Percentiles rank a stretch among this genome's conserved stretches.
Conservation (phyloP, 2,113 vertebrate genomes). For the Ctenomys sociabilis region DNA sequence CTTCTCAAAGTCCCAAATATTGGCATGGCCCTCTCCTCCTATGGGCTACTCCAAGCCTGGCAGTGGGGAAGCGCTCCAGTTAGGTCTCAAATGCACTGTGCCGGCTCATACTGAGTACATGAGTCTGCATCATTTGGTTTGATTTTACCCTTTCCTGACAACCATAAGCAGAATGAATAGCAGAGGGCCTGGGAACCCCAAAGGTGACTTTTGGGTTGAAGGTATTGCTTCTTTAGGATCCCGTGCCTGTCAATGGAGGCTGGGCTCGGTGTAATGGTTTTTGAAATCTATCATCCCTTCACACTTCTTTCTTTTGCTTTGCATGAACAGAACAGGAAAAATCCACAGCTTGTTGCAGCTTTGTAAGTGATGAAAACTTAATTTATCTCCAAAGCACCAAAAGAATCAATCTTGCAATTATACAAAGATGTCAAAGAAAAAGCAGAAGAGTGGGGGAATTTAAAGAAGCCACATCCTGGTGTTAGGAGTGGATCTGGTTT, state of each 20-base stretch:
- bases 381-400: neutral
- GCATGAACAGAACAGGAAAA: neutral
- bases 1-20: constrained; percentile 69
- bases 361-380: neutral
- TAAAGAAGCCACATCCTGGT: too few species aligned
- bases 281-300: neutral
- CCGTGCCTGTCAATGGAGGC: neutral
- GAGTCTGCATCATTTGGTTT: constrained; percentile 37
- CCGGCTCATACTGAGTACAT: neutral
- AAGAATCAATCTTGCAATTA: neutral
- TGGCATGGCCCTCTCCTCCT: constrained; percentile 53
- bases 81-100: constrained; percentile 27
- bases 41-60: constrained; percentile 68
- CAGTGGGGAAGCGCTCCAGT: constrained; percentile 55
- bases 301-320: neutral
- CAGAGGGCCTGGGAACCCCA: neutral
- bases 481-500: neutral
- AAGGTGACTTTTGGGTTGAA: neutral
- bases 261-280: neutral
- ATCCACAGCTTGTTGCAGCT: neutral
- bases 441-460: fast-evolving
- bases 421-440: too few species aligned
- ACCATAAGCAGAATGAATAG: neutral
- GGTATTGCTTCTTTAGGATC: neutral
- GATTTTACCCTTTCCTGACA: constrained; percentile 34